phyloP scores from a whole-genome alignment of 2,113 vertebrate species.

The Ictalurus furcatus region DNA sequence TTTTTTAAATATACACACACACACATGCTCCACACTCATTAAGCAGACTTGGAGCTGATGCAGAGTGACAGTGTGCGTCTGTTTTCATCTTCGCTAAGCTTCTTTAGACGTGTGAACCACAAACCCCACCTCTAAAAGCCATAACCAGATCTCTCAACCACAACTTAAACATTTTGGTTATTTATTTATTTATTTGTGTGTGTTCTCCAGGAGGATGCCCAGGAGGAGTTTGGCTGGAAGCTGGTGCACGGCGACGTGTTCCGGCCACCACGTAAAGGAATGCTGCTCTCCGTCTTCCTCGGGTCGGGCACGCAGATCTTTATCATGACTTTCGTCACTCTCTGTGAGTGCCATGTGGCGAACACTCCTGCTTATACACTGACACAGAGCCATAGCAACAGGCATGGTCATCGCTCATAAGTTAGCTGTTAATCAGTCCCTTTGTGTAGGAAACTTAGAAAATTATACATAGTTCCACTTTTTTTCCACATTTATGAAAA shows the following conservation, averaged over 20 bases:
- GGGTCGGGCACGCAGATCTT: constrained; percentile 92
- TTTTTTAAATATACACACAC: not conserved
- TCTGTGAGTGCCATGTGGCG: constrained; percentile 78
- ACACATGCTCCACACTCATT: not conserved
- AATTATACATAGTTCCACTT: not conserved
- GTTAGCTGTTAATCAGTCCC: not conserved
- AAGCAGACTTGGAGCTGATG: not conserved
- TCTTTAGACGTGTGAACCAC: not conserved
- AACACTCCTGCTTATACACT: not conserved
- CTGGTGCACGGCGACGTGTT: constrained; percentile 94
- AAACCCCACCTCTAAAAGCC: not conserved
- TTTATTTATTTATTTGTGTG: constrained; percentile 4
- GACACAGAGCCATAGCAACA: not conserved
- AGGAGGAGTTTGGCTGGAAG: constrained; percentile 97
- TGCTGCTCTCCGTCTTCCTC: constrained; percentile 89
- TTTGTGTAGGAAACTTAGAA: not conserved
- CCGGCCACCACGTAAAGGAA: constrained; percentile 89
- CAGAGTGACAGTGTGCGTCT: not conserved
- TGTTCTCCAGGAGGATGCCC: constrained; percentile 85
- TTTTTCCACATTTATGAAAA: not conserved
- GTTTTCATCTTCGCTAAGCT: not conserved
- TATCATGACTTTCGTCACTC: constrained; percentile 94
- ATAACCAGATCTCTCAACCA: not conserved
- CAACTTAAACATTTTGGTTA: not conserved
- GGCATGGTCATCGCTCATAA: not conserved